Evolutionary conservation across 2,888 invertebrate genomes (phyloP), one percentile per base, ranked within the genome.

Genomic region (Ophioninae sp.): DNA sequence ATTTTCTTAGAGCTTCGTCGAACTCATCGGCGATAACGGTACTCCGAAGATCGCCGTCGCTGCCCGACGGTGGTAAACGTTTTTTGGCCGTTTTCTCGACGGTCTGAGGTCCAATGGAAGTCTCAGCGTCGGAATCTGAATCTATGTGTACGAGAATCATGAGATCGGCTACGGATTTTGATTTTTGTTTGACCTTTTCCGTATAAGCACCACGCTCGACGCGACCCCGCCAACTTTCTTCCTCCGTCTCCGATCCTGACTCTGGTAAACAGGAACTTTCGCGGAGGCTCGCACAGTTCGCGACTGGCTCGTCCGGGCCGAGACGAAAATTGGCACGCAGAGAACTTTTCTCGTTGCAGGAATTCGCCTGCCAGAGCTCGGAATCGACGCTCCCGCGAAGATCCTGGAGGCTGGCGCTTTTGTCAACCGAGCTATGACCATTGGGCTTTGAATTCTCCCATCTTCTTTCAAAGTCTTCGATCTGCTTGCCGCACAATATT

Each of bases 401-500:
- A 89, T 96, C 96, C 59, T 93, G 93, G 20, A 94, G 89, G 84
- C 94, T 94, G 0, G 91, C 90, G 85, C 93, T 92, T 50, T 87
- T 85, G 13, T 88, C 86, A 20, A 87, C 88, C 41, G 87, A 69
- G 30, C n/a, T 41, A 7, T 44, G 30, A 3, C 57, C 76, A 91
- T 96, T 96, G 20, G 96, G 96, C 90, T 95, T 95, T 85, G 96
- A 94, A 37, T 93, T 94, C 87, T 96, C 95, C 97, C 97, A 97
- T 77, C 96, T 94, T 64, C 94, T 94, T 88, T 97, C 96, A 91
- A 97, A 97, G 91, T 96, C 95, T 8, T 61, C 81, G 21, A 79
- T 73, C 1, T 81, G 74, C 50, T 85, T 82, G 8, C 85, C 85
- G 39, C 82, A 69, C 61, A 88, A 57, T 37, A 86, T 78, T 37